Evolutionary conservation across 64 coral and sea anemone genomes (phyloP).

Genomic region (Pocillopora damicornis): DNA sequence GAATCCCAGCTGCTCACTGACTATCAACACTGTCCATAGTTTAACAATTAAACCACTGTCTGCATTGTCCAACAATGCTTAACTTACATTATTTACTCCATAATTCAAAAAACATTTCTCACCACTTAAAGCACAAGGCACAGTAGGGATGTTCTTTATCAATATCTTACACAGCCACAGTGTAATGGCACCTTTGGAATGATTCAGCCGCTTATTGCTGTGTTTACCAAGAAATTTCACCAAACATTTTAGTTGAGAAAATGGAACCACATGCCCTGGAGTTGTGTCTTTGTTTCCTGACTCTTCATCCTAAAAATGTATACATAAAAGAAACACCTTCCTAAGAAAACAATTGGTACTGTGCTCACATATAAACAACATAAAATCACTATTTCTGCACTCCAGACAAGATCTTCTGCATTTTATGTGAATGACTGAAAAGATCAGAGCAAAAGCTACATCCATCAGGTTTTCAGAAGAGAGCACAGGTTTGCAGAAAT

Average conservation of each 20-base stretch:
- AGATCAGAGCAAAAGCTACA: too few species aligned
- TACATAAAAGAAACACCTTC: not conserved
- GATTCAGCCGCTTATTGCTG: constrained; percentile 20
- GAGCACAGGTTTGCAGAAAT: too few species aligned
- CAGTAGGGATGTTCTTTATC: constrained; percentile 34
- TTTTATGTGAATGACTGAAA: too few species aligned
- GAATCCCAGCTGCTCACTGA: too few species aligned
- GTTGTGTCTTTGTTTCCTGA: not conserved
- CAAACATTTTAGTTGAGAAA: not conserved
- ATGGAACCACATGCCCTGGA: constrained; percentile 7
- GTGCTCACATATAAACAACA: not conserved
- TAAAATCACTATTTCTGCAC: too few species aligned
- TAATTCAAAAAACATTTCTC: constrained; percentile 1
- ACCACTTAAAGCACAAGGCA: constrained; percentile 27
- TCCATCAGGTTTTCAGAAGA: too few species aligned
- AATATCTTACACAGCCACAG: constrained; percentile 61
- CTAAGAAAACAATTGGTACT: not conserved
- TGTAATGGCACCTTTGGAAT: constrained; percentile 47
- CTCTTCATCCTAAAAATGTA: not conserved
- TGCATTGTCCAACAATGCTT: not conserved
- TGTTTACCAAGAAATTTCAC: constrained; percentile 39
- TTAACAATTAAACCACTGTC: too few species aligned
- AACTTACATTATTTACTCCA: too few species aligned
- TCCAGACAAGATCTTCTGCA: too few species aligned
- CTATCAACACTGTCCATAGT: too few species aligned